A percentile compares a stretch with the other conserved stretches of the same genome.
Conservation (phyloP, 2,797 vertebrate species). For the Microctenopoma stevenorrisi region DNA sequence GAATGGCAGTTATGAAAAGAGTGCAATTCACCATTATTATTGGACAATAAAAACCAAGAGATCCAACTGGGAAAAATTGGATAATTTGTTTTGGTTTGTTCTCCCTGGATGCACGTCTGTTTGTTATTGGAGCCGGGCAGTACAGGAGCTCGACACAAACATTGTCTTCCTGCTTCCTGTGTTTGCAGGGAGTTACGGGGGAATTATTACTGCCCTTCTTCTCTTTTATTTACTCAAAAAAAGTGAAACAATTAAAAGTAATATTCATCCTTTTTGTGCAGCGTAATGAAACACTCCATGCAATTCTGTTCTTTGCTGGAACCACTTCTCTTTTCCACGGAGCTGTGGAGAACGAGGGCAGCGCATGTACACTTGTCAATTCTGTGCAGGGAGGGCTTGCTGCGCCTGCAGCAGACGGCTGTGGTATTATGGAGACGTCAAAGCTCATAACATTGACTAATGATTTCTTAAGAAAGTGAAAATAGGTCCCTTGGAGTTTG, state of each 20-base stretch:
- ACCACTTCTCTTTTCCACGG: slow-evolving; percentile 36
- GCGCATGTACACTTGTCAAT: slow-evolving; percentile 60
- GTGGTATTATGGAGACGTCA: slow-evolving; percentile 81
- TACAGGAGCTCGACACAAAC: slow-evolving; percentile 49
- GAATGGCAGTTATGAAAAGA: slow-evolving; percentile 10
- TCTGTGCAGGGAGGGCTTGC: slow-evolving; percentile 42
- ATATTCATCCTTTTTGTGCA: neutral
- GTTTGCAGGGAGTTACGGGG: slow-evolving; percentile 31
- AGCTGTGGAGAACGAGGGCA: slow-evolving; percentile 41
- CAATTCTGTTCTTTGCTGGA: slow-evolving; percentile 48
- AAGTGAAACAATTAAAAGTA: neutral
- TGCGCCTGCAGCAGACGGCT: slow-evolving; percentile 64
- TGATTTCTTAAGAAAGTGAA: slow-evolving; percentile 89
- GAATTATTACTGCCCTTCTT: neutral
- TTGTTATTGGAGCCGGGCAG: slow-evolving; percentile 54
- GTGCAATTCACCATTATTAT: neutral
- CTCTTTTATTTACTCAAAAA: neutral
- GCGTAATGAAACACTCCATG: neutral
- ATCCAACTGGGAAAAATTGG: neutral
- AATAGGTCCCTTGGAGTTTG: slow-evolving; percentile 92
- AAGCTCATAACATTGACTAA: slow-evolving; percentile 87
- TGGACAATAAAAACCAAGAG: neutral
- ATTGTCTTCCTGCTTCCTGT: slow-evolving; percentile 58
- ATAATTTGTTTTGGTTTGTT: slow-evolving; percentile 2
- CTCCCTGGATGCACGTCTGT: slow-evolving; percentile 15